Evolutionary conservation across 2,888 invertebrate species (phyloP).

Genomic region (Dynastes grantii): DNA sequence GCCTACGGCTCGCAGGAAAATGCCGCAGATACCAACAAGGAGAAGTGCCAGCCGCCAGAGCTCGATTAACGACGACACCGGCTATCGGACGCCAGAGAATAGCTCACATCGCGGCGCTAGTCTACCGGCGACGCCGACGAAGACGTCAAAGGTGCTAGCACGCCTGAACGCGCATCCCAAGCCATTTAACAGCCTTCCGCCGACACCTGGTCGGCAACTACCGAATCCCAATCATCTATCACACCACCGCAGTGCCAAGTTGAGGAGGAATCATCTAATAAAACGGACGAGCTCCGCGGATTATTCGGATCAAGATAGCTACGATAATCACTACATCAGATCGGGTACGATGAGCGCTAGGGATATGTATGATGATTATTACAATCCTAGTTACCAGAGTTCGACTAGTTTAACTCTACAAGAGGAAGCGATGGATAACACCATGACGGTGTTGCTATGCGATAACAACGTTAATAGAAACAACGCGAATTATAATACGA

Average conservation of each 20-base stretch:
- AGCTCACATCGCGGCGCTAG: constrained; percentile 68
- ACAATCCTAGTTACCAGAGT: constrained; percentile 81
- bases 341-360: constrained; percentile 68
- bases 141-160: constrained; percentile 66
- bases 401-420: constrained; percentile 75
- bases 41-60: constrained; percentile 67
- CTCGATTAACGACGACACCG: constrained; percentile 65
- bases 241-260: constrained; percentile 66
- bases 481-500: constrained; percentile 60
- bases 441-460: constrained; percentile 53
- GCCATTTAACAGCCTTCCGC: constrained; percentile 70
- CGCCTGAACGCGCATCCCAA: constrained; percentile 58
- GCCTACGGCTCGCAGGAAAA: constrained; percentile 66
- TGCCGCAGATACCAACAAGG: constrained; percentile 69
- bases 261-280: constrained; percentile 64
- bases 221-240: constrained; percentile 68
- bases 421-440: constrained; percentile 58
- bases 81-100: constrained; percentile 65
- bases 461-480: constrained; percentile 51
- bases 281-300: constrained; percentile 69
- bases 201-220: constrained; percentile 74
- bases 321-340: constrained; percentile 68
- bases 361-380: constrained; percentile 78
- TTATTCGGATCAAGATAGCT: constrained; percentile 66
- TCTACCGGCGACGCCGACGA: constrained; percentile 70